Evolutionary conservation across 2,888 invertebrate species (phyloP).

Genomic region (Synergus gifuensis): DNA sequence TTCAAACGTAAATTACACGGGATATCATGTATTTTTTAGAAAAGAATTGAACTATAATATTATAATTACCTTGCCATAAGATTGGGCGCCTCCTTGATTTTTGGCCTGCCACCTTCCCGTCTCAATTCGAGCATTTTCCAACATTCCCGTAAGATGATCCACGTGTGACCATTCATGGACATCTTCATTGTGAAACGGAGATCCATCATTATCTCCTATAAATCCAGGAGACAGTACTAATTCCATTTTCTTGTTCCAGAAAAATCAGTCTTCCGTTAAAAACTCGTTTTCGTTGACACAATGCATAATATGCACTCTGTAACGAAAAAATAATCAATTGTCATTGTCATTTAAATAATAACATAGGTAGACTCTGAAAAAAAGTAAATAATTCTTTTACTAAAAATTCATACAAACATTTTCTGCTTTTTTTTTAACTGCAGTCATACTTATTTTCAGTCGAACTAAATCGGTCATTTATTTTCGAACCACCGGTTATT

Average conservation of each 20-base stretch:
- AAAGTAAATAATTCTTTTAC: neutral
- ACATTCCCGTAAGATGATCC: slow-evolving; percentile 79
- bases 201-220: slow-evolving; percentile 66
- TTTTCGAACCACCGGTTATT: neutral
- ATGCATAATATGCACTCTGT: slow-evolving; percentile 25
- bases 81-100: slow-evolving; percentile 78
- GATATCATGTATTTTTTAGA: too few relatives aligned
- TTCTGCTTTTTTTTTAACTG: neutral
- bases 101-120: slow-evolving; percentile 80
- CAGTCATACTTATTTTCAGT: neutral
- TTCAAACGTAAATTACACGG: too few relatives aligned
- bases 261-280: slow-evolving; percentile 32
- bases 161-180: slow-evolving; percentile 80
- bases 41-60: neutral
- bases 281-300: neutral
- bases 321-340: slow-evolving; percentile 34
- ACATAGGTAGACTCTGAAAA: neutral
- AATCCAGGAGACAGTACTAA: slow-evolving; percentile 66
- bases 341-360: slow-evolving; percentile 2
- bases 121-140: slow-evolving; percentile 80
- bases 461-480: neutral
- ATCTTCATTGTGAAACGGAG: slow-evolving; percentile 79
- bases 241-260: slow-evolving; percentile 61
- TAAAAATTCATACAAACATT: neutral
- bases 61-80: slow-evolving; percentile 79